phyloP scores from a whole-genome alignment of 2,113 vertebrate species.

The Ginglymostoma cirratum region DNA sequence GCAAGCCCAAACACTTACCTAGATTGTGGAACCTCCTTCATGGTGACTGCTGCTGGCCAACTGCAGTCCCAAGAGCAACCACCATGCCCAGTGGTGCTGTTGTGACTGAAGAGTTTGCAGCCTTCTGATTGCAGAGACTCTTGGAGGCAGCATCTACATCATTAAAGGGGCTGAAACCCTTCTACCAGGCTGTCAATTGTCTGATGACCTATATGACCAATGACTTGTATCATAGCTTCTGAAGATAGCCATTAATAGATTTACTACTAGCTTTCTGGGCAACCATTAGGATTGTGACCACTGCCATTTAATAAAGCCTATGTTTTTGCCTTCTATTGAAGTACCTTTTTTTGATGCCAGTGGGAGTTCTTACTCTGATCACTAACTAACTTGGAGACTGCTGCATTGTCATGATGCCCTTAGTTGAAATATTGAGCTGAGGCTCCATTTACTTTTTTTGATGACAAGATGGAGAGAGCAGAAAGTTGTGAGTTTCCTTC shows the following conservation, averaged over 20 bases:
- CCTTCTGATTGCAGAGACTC: background rate
- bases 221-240: background rate
- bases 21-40: no score
- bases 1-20: no score
- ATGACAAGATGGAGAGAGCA: background rate
- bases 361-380: background rate
- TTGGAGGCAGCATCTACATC: background rate
- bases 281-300: background rate
- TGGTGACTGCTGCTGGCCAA: background rate
- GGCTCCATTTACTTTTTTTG: background rate
- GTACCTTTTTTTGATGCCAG: background rate
- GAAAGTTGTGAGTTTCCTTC: background rate
- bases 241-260: background rate
- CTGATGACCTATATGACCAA: no score
- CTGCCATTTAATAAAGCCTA: background rate
- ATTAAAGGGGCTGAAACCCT: background rate
- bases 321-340: background rate
- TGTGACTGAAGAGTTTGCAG: background rate
- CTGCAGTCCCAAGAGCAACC: background rate
- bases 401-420: background rate
- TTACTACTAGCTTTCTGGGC: background rate
- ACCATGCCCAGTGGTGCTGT: background rate
- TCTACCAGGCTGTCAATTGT: no score
- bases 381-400: background rate
- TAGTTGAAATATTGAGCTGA: background rate